phyloP scores from a whole-genome alignment of 1,140 invertebrate species.

The Delia radicum region DNA sequence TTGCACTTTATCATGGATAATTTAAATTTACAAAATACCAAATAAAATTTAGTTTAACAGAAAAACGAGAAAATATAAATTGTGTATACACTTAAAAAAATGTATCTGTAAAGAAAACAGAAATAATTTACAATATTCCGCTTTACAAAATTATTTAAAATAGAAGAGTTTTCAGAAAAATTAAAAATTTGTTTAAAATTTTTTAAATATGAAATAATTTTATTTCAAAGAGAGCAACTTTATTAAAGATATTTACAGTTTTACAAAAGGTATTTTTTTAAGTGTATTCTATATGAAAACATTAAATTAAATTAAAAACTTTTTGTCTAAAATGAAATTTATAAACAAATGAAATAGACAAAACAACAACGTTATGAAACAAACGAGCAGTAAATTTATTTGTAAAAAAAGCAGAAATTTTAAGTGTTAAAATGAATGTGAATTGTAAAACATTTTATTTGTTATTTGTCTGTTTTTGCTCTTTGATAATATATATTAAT shows the following conservation, averaged over 20 bases:
- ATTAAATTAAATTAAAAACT: constrained; percentile 2
- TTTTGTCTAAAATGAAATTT: background rate
- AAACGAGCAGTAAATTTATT: constrained; percentile 11
- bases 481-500: background rate
- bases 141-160: no score
- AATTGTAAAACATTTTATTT: background rate
- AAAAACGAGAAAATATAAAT: background rate
- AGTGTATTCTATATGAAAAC: no score
- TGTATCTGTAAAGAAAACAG: no score
- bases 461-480: background rate
- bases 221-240: no score
- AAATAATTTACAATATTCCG: no score
- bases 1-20: background rate
- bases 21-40: background rate
- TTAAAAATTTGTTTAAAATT: no score
- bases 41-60: background rate
- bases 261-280: no score
- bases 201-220: no score
- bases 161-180: no score
- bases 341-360: background rate
- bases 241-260: no score
- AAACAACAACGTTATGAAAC: background rate
- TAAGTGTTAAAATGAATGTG: background rate
- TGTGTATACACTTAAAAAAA: no score
- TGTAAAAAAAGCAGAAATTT: background rate